Conservation (phyloP, 2,888 invertebrate genomes). For the Himalopsyche anomala region DNA sequence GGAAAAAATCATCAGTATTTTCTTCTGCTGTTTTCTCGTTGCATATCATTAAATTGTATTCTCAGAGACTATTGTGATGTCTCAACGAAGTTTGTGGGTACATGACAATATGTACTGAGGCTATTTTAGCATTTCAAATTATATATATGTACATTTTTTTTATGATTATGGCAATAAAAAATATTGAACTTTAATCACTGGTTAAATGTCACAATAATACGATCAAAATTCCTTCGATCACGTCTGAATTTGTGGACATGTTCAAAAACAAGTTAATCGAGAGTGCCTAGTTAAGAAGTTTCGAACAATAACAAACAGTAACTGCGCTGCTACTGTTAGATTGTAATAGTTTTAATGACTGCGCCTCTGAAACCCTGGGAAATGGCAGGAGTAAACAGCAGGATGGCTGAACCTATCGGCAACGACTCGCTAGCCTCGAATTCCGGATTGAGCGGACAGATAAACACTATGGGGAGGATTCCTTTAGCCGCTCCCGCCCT, state of each 20-base stretch:
- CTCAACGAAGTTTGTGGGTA: no score
- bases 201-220: slow-evolving; percentile 34
- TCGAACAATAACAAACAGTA: not conserved
- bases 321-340: not conserved
- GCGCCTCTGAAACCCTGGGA: slow-evolving; percentile 70
- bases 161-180: slow-evolving; percentile 13
- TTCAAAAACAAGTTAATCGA: not conserved
- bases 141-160: no score
- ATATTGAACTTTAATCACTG: slow-evolving; percentile 40
- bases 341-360: slow-evolving; percentile 66
- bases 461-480: slow-evolving; percentile 64
- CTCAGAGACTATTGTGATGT: no score
- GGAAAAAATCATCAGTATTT: no score
- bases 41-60: no score
- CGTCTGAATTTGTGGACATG: slow-evolving; percentile 1
- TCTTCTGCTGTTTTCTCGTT: no score
- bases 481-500: slow-evolving; percentile 67
- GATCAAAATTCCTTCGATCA: not conserved
- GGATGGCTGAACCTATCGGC: slow-evolving; percentile 59
- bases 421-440: slow-evolving; percentile 65
- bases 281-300: not conserved
- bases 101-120: no score
- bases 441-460: slow-evolving; percentile 63
- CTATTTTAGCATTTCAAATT: no score
- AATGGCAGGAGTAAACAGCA: slow-evolving; percentile 61